These are phyloP conservation scores for Siderastrea radians DNA, from an alignment of 92 coral and sea anemone genomes.

Conservation along the genomic window DNA sequence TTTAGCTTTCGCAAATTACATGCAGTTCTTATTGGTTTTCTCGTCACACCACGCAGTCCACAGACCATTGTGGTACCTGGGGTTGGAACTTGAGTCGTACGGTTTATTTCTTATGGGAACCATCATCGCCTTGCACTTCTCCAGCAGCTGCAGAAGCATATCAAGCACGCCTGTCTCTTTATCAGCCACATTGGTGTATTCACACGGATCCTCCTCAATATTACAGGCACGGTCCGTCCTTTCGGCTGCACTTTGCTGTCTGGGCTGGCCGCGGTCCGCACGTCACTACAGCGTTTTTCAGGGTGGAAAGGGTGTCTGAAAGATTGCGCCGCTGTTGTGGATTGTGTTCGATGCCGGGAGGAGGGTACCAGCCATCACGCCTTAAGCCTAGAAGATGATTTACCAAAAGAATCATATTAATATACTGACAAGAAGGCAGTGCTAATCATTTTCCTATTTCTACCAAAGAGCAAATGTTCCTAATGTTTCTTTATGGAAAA, in stretches of 20 bases:
- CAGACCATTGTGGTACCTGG: conserved; percentile 69
- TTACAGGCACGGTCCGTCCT: conserved; percentile 82
- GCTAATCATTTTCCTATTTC: too few relatives aligned
- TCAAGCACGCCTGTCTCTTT: conserved; percentile 65
- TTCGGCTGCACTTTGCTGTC: conserved; percentile 60
- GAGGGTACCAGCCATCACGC: conserved; percentile 88
- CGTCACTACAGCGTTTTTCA: conserved; percentile 80
- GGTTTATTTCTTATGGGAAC: conserved; percentile 74
- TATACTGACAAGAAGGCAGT: too few relatives aligned
- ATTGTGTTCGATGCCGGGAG: conserved; percentile 74
- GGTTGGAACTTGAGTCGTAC: conserved; percentile 64
- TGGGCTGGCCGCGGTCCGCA: conserved; percentile 77
- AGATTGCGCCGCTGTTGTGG: conserved; percentile 23
- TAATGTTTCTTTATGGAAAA: too few relatives aligned
- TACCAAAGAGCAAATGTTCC: too few relatives aligned
- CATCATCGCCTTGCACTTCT: conserved; percentile 84
- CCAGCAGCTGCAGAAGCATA: conserved; percentile 70
- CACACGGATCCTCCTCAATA: conserved; percentile 80
- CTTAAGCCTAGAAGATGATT: conserved; percentile 18
- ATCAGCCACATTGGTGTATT: conserved; percentile 75
- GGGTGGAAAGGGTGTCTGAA: conserved; percentile 42
- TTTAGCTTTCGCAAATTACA: background rate
- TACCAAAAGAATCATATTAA: too few relatives aligned
- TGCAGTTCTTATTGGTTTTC: conserved; percentile 2
- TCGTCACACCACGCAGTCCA: conserved; percentile 83